Base-by-base conservation (phyloP, 2,888 invertebrate genomes). In the Hetaerina titia region DNA sequence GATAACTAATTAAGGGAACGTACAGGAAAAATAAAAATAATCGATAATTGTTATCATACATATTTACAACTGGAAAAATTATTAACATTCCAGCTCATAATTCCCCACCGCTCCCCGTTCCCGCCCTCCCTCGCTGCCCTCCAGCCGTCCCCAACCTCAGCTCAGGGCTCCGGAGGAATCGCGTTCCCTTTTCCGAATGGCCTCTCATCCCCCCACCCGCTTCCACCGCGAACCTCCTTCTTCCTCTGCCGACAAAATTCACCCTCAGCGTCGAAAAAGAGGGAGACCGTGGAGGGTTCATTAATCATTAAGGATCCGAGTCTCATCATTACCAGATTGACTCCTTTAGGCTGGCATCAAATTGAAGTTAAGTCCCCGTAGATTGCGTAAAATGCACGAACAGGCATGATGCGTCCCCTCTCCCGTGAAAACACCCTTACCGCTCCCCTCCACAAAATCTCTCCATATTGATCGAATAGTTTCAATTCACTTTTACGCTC, bases 301-400 rank as follows among this genome's bases (percentile, higher is more conserved):
- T 57, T 89, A 89, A 89, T 89, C 89, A 89, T 58, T 81, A 81
- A 81, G 81, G 81, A 81, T 81, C 81, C 81, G 31, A 31, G 58
- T 58, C 89, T 89, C 89, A 89, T 89, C 58, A 89, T 89, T 89
- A 89, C 89, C 57, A 89, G 89, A 89, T 89, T 58, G 57, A 89
- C 58, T 81, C 89, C 57, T n/a, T 89, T 89, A 89, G 58, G n/a
- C 89, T 89, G 57, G 89, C 89, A 89, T 58, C 89, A 56, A 89
- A 89, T 89, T 56, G 89, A 89, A 89, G 56, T 89, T 89, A 89
- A 89, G 89, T 89, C 89, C 17, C 58, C 22, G n/a, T n/a, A 58
- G 58, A 89, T 89, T 89, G n/a, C n/a, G 57, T 89, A 58, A 22
- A 89, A 22, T 19, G 58, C 57, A 19, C 89, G 89, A 19, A 17